Evolutionary conservation across 37 sponge, comb jelly and placozoan species (phyloP), one percentile per base, ranked within the genome.

Genomic region (Sycon ciliatum): DNA sequence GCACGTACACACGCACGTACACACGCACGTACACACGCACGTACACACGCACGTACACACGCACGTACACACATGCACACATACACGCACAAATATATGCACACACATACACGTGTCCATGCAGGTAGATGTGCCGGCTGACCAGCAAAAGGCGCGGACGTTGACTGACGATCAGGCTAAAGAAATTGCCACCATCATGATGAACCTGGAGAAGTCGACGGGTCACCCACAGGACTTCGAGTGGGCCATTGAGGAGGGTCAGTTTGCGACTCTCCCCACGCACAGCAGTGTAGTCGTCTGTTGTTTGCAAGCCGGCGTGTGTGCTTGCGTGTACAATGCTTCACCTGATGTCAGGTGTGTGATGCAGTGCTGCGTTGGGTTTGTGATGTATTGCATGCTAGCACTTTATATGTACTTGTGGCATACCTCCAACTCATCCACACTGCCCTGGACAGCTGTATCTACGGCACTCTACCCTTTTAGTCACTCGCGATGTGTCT

Each of bases 161-260:
- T 69, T 89, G 29, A 66, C 76, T 0, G 77, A 85, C 39, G 77
- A 78, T 0, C 65, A 74, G 62, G 90, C 83, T 37, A 53, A 52
- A 22, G 70, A 56, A 34, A 85, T 89, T 56, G 79, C 80, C n/a
- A 38, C 35, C n/a, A 55, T 89, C 31, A n/a, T 89, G 55, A 35
- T 80, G 0, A 53, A 39, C 0, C 34, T 89, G 69, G 90, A 89
- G 70, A 75, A 76, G 29, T 54, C 71, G 36, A 38, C 82, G 73
- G 83, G 83, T n/a, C 69, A 9, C 16, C 90, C 90, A 5, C 90
- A 85, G 52, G 90, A 89, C 80, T 84, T 89, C 69, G 90, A 89
- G 55, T 89, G 85, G 85, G 90, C 46, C 24, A 38, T 76, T 13
- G 90, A 89, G 55, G 67, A 57, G 13, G 86, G 83, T 84, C 29